Conservation (phyloP, 35 echinoderm and acorn worm species). For the Eucidaris tribuloides region DNA sequence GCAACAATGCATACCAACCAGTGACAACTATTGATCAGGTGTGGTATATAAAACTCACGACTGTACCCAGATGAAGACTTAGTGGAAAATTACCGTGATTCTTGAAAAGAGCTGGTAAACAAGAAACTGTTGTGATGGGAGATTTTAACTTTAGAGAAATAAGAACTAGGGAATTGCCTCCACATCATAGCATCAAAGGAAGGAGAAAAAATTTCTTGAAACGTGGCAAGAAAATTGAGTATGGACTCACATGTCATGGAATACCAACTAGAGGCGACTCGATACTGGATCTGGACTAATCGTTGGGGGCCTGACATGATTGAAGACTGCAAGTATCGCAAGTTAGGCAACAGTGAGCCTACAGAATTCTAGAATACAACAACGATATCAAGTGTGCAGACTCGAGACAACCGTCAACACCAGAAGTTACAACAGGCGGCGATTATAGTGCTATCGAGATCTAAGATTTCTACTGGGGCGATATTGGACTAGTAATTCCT, state of each 20-base stretch:
- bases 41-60: constrained; percentile 4
- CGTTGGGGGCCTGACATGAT: neutral
- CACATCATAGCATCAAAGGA: neutral
- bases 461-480: too few relatives aligned
- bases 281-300: neutral
- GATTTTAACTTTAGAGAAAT: constrained; percentile 7
- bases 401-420: neutral
- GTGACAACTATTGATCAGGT: neutral
- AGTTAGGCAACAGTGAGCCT: neutral
- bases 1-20: neutral
- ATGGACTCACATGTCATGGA: neutral
- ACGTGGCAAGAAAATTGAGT: neutral
- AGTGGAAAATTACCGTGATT: neutral
- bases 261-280: neutral
- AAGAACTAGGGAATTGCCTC: neutral
- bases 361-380: neutral
- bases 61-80: constrained; percentile 1
- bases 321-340: neutral
- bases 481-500: too few relatives aligned
- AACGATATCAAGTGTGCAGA: neutral
- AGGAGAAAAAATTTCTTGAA: neutral
- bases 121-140: neutral
- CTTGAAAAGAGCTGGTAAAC: neutral
- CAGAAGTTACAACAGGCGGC: neutral
- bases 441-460: neutral